These are phyloP conservation scores for Elachura formosa DNA, from an alignment of 2,113 vertebrate genomes.

Conservation along the genomic window DNA sequence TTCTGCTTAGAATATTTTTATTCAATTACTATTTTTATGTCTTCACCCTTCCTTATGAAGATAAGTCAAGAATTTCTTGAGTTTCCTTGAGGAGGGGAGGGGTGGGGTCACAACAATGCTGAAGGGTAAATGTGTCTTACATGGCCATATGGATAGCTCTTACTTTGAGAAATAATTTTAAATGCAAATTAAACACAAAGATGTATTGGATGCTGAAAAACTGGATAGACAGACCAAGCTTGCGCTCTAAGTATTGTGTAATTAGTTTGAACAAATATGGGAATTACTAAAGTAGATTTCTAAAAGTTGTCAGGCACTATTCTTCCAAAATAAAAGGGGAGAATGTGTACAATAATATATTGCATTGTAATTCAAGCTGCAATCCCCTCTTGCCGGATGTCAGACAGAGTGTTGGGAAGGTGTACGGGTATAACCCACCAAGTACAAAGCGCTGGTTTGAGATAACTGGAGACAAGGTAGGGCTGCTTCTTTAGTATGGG, in stretches of 20 bases:
- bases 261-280: neutral
- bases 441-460: conserved; percentile 9
- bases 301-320: neutral
- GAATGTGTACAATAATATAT: neutral
- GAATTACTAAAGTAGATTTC: neutral
- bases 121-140: neutral
- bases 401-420: conserved; percentile 61
- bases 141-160: neutral
- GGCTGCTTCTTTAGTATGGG: neutral
- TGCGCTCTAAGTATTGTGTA: neutral
- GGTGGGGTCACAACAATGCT: neutral
- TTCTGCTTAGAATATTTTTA: neutral
- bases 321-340: neutral
- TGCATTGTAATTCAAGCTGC: neutral
- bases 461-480: conserved; percentile 69
- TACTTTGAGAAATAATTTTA: neutral
- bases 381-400: neutral
- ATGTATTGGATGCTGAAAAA: neutral
- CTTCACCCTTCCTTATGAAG: neutral
- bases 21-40: neutral
- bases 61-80: neutral
- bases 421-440: conserved; percentile 67
- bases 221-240: neutral
- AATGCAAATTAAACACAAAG: neutral
- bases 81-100: neutral